Conservation (phyloP, 2,113 vertebrate genomes). For the Oceanodroma tethys region DNA sequence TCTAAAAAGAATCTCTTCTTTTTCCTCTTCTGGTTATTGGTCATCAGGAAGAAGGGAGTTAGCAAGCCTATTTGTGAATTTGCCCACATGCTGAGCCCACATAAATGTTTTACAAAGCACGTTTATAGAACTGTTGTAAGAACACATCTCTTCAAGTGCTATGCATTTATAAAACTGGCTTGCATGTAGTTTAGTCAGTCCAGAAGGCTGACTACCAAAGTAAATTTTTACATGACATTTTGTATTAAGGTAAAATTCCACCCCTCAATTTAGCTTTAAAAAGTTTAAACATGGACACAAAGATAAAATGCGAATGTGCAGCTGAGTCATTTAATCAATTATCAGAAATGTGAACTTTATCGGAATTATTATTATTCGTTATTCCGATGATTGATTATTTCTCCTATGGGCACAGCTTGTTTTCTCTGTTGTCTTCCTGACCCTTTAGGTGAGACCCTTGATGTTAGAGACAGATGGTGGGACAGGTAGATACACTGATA, state of each 20-base stretch:
- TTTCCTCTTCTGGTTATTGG: conserved; percentile 26
- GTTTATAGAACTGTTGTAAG: background rate
- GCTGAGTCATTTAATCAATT: background rate
- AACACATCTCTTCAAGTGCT: background rate
- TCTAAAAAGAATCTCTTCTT: background rate
- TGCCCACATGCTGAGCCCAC: background rate
- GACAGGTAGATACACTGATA: background rate
- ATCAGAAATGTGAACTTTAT: too few species aligned
- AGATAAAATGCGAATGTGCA: background rate
- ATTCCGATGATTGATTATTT: background rate
- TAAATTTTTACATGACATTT: background rate
- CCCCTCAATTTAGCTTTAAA: background rate
- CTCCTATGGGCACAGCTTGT: background rate
- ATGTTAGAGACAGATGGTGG: background rate
- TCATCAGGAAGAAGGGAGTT: background rate
- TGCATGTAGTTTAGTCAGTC: background rate
- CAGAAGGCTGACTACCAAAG: background rate
- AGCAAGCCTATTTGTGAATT: background rate
- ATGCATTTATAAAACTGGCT: background rate
- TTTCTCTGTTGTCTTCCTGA: background rate
- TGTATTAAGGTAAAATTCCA: background rate
- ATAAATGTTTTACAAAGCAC: background rate
- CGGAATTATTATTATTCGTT: background rate
- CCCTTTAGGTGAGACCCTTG: background rate
- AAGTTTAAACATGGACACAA: background rate